Conservation (phyloP, 2,113 vertebrate species). For the Pelvicachromis taeniatus region DNA sequence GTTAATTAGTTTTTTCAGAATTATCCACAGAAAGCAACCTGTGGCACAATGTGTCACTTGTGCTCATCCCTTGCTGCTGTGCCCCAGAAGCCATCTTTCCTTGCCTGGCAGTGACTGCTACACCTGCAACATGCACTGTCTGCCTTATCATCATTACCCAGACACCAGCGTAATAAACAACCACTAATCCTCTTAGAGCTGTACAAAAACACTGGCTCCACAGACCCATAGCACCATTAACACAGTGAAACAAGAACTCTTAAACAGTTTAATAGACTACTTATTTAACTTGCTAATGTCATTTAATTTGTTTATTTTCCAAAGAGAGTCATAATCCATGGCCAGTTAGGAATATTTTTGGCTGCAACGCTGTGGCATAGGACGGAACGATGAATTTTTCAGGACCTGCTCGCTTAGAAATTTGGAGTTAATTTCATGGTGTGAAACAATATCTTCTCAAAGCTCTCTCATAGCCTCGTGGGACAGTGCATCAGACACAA, state of each 20-base stretch:
- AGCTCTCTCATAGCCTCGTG: not conserved
- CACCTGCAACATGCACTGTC: constrained; percentile 35
- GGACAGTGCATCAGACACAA: constrained; percentile 12
- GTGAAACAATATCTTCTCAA: constrained; percentile 18
- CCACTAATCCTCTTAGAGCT: constrained; percentile 71
- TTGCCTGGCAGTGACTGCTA: constrained; percentile 14
- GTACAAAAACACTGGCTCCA: constrained; percentile 43
- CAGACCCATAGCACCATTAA: constrained; percentile 41
- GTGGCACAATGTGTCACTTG: not conserved
- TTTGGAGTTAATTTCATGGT: constrained; percentile 58
- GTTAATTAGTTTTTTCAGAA: constrained; percentile 13
- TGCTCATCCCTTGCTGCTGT: not conserved
- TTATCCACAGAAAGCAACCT: constrained; percentile 12
- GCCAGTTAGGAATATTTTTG: not conserved
- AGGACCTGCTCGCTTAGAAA: constrained; percentile 13
- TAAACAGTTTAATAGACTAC: constrained; percentile 23
- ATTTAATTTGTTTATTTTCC: constrained; percentile 3
- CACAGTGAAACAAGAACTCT: constrained; percentile 41
- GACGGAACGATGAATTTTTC: constrained; percentile 11
- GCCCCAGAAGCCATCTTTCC: constrained; percentile 23
- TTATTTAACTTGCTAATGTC: constrained; percentile 27
- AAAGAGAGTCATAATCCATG: not conserved
- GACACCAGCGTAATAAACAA: constrained; percentile 61
- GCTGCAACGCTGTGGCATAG: not conserved
- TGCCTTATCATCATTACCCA: constrained; percentile 67